phyloP scores from a whole-genome alignment of 2,888 invertebrate genomes.

The Charanyca ferruginea region DNA sequence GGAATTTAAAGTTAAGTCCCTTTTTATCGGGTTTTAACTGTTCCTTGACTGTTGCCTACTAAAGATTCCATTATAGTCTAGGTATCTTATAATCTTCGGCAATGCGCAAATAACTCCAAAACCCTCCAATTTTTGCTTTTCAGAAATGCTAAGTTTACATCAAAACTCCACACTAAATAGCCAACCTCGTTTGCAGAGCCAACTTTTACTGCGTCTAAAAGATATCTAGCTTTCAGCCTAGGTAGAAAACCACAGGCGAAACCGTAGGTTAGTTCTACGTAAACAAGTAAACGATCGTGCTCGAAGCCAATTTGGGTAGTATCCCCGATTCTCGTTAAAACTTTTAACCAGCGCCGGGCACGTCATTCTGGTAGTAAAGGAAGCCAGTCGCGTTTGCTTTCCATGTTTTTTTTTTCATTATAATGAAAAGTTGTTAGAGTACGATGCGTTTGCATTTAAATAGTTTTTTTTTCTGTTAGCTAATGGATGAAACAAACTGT shows the following conservation, averaged over 20 bases:
- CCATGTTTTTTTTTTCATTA: constrained; percentile 12
- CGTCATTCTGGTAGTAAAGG: constrained; percentile 27
- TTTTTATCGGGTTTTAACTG: too few relatives aligned
- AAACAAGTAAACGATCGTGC: constrained; percentile 48
- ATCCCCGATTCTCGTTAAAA: constrained; percentile 63
- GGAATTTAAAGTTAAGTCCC: too few relatives aligned
- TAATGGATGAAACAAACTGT: too few relatives aligned
- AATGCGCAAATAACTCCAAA: neutral
- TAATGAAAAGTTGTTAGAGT: neutral
- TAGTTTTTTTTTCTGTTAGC: neutral
- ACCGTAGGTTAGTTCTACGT: constrained; percentile 23
- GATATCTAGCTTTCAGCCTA: constrained; percentile 33
- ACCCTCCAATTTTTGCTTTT: neutral
- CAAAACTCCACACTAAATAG: neutral
- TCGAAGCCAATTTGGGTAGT: constrained; percentile 58
- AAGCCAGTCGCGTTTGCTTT: constrained; percentile 3
- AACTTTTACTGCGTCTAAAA: constrained; percentile 38
- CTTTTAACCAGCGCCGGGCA: constrained; percentile 50
- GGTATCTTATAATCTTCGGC: too few relatives aligned
- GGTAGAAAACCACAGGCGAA: constrained; percentile 43
- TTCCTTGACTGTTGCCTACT: too few relatives aligned
- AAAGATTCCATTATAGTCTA: too few relatives aligned
- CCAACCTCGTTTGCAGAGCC: constrained; percentile 20
- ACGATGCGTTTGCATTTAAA: constrained; percentile 9
- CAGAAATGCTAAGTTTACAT: constrained; percentile 15